Evolutionary conservation across 2,113 vertebrate genomes (phyloP), one percentile per base, ranked within the genome.

Genomic region (Xenus cinereus): DNA sequence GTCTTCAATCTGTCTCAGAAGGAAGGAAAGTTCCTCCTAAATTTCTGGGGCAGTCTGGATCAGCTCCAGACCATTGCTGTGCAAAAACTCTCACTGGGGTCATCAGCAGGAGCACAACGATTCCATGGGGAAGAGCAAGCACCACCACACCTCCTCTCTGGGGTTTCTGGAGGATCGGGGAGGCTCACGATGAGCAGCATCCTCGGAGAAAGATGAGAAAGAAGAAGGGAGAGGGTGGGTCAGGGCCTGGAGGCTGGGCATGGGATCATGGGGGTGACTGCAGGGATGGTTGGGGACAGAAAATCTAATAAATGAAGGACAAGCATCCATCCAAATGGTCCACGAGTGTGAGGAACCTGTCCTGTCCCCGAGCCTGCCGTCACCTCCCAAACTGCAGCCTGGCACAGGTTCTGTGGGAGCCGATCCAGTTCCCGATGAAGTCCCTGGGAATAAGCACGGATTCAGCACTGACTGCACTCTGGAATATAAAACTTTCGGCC

Each of bases 401-500:
- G 3, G 35, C 39, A 20, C 39, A 33, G 46, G 15, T 35, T 39
- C 71, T 46, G 6, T 0, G 0, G 27, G n/a, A 86, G 23, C 32
- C 0, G 7, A 62, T 60, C 79, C 64, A 12, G 15, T 3, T 71
- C 68, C 51, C 0, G 0, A 10, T 4, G 60, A 62, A 60, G 39
- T 4, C 4, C 0, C 24, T 27, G 88, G 57, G 35, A 84, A 48
- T 12, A 28, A 69, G 7, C 9, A 8, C 0, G 1, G 46, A 56
- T 64, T 84, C 5, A 6, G 35, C 5, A 4, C 33, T 26, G 71
- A 48, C 8, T 0, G 0, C 21, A 14, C 23, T 68, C 45, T 64
- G 10, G 24, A 46, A 50, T 68, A 37, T 43, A 27, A 74, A 83
- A 60, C 26, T 83, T 48, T 24, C 32, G 41, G 22, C 60, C 37